Base-by-base conservation (phyloP, 2,797 vertebrate species). In the Anableps anableps region DNA sequence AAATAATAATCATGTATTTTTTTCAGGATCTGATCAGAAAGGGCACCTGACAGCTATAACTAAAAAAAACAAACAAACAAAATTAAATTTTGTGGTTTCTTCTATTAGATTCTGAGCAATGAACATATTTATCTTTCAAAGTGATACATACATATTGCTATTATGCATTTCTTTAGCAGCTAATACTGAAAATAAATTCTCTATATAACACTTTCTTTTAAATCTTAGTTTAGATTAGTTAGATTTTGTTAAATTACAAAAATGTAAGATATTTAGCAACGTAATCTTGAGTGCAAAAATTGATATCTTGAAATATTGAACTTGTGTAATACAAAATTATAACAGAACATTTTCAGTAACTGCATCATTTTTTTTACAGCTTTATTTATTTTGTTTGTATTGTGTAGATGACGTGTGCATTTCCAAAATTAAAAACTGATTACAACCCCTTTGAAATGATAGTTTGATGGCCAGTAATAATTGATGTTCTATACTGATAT, bases 371-470 rank as follows among this genome's bases (percentile, higher is more conserved):
- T 5, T 26, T 34, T 41, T 53, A n/a, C 31, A 62, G 41, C 26
- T 31, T 23, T 53, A 8, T 75, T 50, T 76, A 13, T 47, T 47
- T 14, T 23, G 0, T 78, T 77, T 29, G 3, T 0, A 80, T 84
- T 77, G 10, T 84, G 23, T 80, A 71, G 13, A 81, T 82, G 36
- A 82, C 36, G 5, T 90, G 82, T 86, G 78, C 31, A 86, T 45
- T 73, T 82, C 14, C 19, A 41, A 55, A 85, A 87, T 45, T 34
- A 47, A 78, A 53, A n/a, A 74, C 36, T 85, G 48, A 85, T 86
- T 86, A 87, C 85, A 90, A 66, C 43, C 34, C 16, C 0, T 11
- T 10, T 36, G 13, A 26, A 36, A 75, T 58, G 10, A 38, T 34
- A 36, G 11, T 36, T 34, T 36, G 38, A 16, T 4, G 26, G 13